phyloP scores from a whole-genome alignment of 2,888 invertebrate species.

The Eupeodes luniger region DNA sequence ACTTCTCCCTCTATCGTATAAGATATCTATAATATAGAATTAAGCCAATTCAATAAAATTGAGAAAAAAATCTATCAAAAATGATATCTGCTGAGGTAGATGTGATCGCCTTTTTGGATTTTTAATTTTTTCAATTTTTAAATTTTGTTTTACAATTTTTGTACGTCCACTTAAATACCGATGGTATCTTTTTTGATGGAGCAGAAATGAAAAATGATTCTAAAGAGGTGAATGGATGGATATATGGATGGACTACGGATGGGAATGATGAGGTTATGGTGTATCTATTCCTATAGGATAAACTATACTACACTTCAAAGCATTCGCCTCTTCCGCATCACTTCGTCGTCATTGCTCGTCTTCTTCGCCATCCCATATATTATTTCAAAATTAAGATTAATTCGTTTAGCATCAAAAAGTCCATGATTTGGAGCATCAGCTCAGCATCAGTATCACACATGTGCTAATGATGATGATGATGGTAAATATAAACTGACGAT shows the following conservation, averaged over 20 bases:
- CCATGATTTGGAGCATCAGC: constrained; percentile 54
- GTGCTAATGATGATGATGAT: constrained; percentile 70
- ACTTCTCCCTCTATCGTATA: constrained; percentile 59
- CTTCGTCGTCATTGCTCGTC: constrained; percentile 38
- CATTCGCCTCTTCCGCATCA: constrained; percentile 3
- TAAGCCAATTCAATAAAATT: constrained; percentile 66
- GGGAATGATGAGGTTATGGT: constrained; percentile 32
- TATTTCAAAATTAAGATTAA: constrained; percentile 74
- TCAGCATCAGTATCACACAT: constrained; percentile 24
- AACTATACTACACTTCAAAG: neutral
- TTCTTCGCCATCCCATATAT: constrained; percentile 35
- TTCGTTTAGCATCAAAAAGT: constrained; percentile 55
- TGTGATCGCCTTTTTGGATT: constrained; percentile 67
- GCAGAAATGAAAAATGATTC: constrained; percentile 61
- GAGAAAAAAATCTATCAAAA: constrained; percentile 56
- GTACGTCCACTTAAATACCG: no score
- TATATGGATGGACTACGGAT: neutral
- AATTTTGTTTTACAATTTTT: neutral
- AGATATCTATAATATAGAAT: constrained; percentile 62
- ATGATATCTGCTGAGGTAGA: constrained; percentile 72
- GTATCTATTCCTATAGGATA: no score
- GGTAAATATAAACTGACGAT: neutral
- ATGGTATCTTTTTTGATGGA: neutral
- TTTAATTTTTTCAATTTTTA: neutral
- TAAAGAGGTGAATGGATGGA: constrained; percentile 15